Base-by-base conservation (phyloP, 2,113 vertebrate species). In the Trinectes maculatus region DNA sequence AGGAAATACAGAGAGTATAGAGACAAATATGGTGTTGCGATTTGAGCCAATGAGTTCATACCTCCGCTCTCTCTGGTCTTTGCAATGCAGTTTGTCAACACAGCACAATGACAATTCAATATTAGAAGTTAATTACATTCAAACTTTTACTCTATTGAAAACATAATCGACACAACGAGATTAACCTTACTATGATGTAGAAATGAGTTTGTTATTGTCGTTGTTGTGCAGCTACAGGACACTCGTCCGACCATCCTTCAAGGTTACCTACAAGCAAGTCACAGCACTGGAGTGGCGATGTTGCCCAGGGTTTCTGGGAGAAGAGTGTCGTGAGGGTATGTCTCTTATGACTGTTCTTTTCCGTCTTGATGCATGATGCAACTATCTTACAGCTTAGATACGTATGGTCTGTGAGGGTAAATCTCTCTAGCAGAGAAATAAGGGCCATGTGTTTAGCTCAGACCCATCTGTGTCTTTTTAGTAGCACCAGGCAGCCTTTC, bases 191-290 rank as follows among this genome's bases (percentile, higher is more conserved):
- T n/a, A n/a, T n/a, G n/a, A n/a, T n/a, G n/a, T n/a, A n/a, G n/a
- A n/a, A n/a, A n/a, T n/a, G n/a, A n/a, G n/a, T n/a, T n/a, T n/a
- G n/a, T n/a, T n/a, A n/a, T n/a, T n/a, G n/a, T n/a, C 72, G 25
- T 22, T 77, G 75, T 89, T 87, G 90, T 90, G 88, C 94, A 97
- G 96, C 93, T 98, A 98, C 95, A 97, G 97, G 91, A 96, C 95
- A 39, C 77, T 96, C 67, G 88, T 98, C 86, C 92, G 96, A 70
- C 97, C 97, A 3, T 94, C 93, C 0, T 98, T 97, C 91, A 95
- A 92, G 80, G 90, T 95, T 53, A 91, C 94, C 40, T 96, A 98
- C 84, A 93, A 95, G 74, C 96, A 95, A 0, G 93, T 96, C 80
- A 96, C 94, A 0, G 90, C 93, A 0, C 91, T 97, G 86, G 96